Percentiles rank a stretch among this genome's conserved stretches.
These are phyloP conservation scores for Dasyurus viverrinus DNA, from an alignment of 2,113 vertebrate genomes.

Conservation along the genomic window DNA sequence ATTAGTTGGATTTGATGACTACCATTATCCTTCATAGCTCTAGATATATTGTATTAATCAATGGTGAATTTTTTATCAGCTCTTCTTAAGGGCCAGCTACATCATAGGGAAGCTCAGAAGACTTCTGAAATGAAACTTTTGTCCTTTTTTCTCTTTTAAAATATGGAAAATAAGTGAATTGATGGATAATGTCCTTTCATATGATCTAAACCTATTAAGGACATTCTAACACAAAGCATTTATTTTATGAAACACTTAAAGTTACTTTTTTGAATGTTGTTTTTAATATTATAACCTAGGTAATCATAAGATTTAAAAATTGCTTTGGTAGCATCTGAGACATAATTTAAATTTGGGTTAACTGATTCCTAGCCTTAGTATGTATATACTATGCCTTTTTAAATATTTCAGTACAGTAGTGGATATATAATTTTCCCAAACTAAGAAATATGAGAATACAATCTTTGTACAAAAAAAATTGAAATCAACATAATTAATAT, in stretches of 20 bases:
- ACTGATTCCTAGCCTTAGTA: neutral
- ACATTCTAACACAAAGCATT: neutral
- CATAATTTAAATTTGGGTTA: neutral
- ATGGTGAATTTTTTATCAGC: neutral
- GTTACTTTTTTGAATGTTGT: neutral
- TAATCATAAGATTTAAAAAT: neutral
- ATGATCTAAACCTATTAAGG: neutral
- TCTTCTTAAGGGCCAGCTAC: neutral
- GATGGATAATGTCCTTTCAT: neutral
- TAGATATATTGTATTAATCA: neutral
- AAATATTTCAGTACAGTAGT: neutral
- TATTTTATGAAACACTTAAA: neutral
- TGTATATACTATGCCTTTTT: neutral
- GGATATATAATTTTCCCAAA: neutral
- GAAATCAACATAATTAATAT: neutral
- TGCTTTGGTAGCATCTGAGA: neutral
- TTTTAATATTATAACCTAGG: neutral
- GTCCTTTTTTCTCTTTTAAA: neutral
- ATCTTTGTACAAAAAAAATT: neutral
- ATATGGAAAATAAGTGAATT: neutral
- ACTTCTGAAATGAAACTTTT: neutral
- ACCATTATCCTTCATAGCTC: neutral
- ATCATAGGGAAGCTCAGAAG: neutral
- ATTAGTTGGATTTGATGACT: neutral
- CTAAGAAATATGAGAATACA: neutral